A percentile compares a stretch with the other conserved stretches of the same genome.
Conservation (phyloP, 1,140 invertebrate genomes). For the Zaprionus africanus region DNA sequence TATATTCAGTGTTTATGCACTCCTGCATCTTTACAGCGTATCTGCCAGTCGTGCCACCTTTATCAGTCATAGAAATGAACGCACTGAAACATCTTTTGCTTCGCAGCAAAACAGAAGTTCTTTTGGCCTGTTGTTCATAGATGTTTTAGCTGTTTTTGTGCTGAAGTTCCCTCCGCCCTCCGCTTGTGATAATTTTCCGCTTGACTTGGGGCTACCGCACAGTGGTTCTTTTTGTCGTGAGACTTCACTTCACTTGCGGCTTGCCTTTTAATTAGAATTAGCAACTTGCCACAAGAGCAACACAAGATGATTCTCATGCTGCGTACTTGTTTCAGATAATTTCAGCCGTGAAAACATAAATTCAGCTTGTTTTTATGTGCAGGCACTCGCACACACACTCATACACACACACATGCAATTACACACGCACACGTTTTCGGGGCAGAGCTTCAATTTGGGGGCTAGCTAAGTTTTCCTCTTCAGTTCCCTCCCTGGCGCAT, state of each 20-base stretch:
- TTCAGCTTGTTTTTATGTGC: slow-evolving; percentile 74
- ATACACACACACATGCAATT: slow-evolving; percentile 38
- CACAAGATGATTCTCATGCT: slow-evolving; percentile 17
- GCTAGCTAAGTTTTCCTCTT: slow-evolving; percentile 1
- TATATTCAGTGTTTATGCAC: neutral
- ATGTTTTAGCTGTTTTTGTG: slow-evolving; percentile 45
- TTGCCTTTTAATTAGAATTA: slow-evolving; percentile 80
- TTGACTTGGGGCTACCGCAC: slow-evolving; percentile 44
- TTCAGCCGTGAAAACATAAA: slow-evolving; percentile 78
- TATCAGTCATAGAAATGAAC: slow-evolving; percentile 24
- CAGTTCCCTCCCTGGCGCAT: slow-evolving; percentile 11
- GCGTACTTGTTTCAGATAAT: slow-evolving; percentile 56
- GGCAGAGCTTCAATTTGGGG: slow-evolving; percentile 40
- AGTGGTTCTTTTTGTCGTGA: slow-evolving; percentile 11
- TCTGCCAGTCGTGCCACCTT: neutral
- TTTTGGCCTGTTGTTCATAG: slow-evolving; percentile 24
- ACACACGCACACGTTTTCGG: slow-evolving; percentile 26
- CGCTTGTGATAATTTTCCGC: slow-evolving; percentile 75
- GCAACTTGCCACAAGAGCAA: slow-evolving; percentile 43
- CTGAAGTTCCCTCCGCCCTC: slow-evolving; percentile 35
- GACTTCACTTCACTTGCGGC: slow-evolving; percentile 60
- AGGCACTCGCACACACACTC: slow-evolving; percentile 26
- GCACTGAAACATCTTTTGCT: slow-evolving; percentile 25
- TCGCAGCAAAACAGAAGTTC: slow-evolving; percentile 53
- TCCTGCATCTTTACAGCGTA: neutral